Conservation (phyloP, 1,140 invertebrate genomes). For the Drosophila hydei region DNA sequence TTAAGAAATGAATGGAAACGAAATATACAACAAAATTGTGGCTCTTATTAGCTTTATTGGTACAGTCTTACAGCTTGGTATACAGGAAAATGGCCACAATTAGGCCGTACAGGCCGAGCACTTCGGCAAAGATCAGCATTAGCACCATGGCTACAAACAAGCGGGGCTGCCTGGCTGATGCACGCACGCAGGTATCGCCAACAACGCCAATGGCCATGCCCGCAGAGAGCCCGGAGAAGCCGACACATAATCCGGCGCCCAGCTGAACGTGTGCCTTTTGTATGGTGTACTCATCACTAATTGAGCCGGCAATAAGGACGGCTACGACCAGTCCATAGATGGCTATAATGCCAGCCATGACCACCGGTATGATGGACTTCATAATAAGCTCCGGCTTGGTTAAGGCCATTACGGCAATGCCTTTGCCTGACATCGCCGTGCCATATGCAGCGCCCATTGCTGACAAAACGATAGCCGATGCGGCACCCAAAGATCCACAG, state of each 20-base stretch:
- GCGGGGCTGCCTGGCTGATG: slow-evolving; percentile 95
- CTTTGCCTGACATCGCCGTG: slow-evolving; percentile 54
- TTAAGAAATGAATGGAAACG: too few species aligned
- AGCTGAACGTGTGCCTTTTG: slow-evolving; percentile 92
- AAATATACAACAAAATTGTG: too few species aligned
- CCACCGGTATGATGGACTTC: slow-evolving; percentile 72
- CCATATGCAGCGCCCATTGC: slow-evolving; percentile 60
- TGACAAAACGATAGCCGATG: slow-evolving; percentile 96
- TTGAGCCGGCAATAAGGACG: slow-evolving; percentile 93
- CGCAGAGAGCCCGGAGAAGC: slow-evolving; percentile 94
- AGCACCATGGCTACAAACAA: slow-evolving; percentile 98
- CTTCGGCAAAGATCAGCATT: slow-evolving; percentile 98
- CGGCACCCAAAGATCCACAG: slow-evolving; percentile 98
- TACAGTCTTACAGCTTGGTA: slow-evolving; percentile 85
- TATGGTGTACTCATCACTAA: slow-evolving; percentile 85
- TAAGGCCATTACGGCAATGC: slow-evolving; percentile 57
- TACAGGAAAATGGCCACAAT: slow-evolving; percentile 97
- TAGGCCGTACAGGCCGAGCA: slow-evolving; percentile 96
- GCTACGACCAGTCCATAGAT: slow-evolving; percentile 97
- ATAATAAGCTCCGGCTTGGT: slow-evolving; percentile 60
- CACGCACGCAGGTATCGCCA: slow-evolving; percentile 95
- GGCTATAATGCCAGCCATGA: slow-evolving; percentile 68
- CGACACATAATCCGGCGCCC: slow-evolving; percentile 95
- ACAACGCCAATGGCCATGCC: slow-evolving; percentile 97
- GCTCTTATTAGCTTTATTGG: background rate